phyloP scores from a whole-genome alignment of 2,113 vertebrate genomes.

The Diadophis punctatus region DNA sequence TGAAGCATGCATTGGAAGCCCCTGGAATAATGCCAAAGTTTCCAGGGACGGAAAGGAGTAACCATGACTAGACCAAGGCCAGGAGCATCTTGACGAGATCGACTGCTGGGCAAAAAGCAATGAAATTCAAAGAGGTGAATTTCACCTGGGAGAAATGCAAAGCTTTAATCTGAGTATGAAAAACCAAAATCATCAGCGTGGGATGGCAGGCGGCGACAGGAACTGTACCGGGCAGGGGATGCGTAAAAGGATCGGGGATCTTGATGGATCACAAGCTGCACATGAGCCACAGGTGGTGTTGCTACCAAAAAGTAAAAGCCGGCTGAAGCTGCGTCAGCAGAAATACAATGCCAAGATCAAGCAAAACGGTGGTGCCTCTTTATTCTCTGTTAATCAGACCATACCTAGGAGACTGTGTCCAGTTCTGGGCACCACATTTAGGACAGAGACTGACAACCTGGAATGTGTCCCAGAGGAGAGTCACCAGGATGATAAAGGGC shows the following conservation, averaged over 20 bases:
- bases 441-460: neutral
- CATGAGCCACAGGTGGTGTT: neutral
- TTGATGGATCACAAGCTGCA: neutral
- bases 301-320: neutral
- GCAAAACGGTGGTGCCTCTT: neutral
- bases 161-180: neutral
- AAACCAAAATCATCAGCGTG: neutral
- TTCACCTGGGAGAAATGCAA: neutral
- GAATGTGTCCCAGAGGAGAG: neutral
- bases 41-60: neutral
- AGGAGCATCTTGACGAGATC: neutral
- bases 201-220: neutral
- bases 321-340: neutral
- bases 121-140: neutral
- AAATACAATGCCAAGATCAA: neutral
- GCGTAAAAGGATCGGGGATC: neutral
- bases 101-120: neutral
- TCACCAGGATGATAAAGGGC: neutral
- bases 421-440: neutral
- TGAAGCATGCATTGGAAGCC: neutral
- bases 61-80: neutral
- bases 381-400: neutral
- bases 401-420: neutral
- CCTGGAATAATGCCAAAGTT: too few relatives aligned
- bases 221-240: neutral